These are phyloP conservation scores for Eristalinus sepulchralis DNA, from an alignment of 2,888 invertebrate species.

Conservation along the genomic window DNA sequence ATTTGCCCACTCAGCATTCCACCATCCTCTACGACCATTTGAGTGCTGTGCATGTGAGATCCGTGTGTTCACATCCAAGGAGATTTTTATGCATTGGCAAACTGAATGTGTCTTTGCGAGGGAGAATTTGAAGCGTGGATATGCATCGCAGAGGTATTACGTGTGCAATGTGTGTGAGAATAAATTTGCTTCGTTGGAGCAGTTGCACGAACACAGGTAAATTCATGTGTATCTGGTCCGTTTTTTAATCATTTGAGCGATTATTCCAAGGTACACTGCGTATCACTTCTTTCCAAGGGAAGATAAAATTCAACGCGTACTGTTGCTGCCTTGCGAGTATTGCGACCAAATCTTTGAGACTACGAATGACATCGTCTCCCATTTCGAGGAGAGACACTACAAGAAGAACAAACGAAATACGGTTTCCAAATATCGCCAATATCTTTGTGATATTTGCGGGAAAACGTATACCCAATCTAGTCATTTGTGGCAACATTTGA, in stretches of 20 bases:
- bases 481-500: slow-evolving; percentile 85
- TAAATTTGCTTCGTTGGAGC: slow-evolving; percentile 77
- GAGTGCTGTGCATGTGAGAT: slow-evolving; percentile 80
- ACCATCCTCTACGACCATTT: slow-evolving; percentile 77
- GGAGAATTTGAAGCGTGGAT: slow-evolving; percentile 75
- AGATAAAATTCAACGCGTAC: slow-evolving; percentile 70
- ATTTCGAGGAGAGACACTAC: slow-evolving; percentile 84
- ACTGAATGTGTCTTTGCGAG: slow-evolving; percentile 79
- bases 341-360: slow-evolving; percentile 77
- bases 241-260: neutral
- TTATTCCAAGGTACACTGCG: slow-evolving; percentile 75
- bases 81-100: slow-evolving; percentile 83
- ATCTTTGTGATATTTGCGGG: slow-evolving; percentile 85
- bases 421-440: slow-evolving; percentile 80
- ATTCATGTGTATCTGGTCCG: neutral
- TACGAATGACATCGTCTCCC: slow-evolving; percentile 78
- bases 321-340: slow-evolving; percentile 78
- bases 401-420: slow-evolving; percentile 81
- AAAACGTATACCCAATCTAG: slow-evolving; percentile 84
- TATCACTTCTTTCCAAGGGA: slow-evolving; percentile 79
- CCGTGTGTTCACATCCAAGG: slow-evolving; percentile 81
- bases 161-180: slow-evolving; percentile 80
- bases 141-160: slow-evolving; percentile 75
- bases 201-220: slow-evolving; percentile 80
- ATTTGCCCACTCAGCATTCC: slow-evolving; percentile 77